A percentile compares a stretch with the other conserved stretches of the same genome.
Conservation (phyloP, 2,888 invertebrate species). For the Onthophagus sagittarius region DNA sequence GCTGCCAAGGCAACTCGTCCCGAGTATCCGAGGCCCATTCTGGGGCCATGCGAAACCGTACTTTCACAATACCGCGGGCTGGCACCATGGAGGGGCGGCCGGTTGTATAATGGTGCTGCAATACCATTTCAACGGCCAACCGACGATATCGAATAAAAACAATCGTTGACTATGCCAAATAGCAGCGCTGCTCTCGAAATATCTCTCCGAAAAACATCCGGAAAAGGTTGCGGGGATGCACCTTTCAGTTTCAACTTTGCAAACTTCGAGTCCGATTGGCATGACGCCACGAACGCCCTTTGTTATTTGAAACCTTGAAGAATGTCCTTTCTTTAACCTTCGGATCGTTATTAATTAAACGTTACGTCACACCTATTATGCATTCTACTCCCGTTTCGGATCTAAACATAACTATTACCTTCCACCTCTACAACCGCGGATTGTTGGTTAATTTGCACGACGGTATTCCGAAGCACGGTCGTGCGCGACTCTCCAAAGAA, state of each 20-base stretch:
- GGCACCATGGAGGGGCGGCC: slow-evolving; percentile 39
- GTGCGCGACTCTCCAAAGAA: neutral
- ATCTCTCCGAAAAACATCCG: slow-evolving; percentile 16
- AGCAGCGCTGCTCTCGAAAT: slow-evolving; percentile 11
- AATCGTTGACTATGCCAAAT: neutral
- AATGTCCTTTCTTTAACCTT: slow-evolving; percentile 38
- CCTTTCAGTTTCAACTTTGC: neutral
- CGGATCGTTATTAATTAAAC: slow-evolving; percentile 33
- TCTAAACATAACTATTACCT: slow-evolving; percentile 16
- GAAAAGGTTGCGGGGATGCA: neutral
- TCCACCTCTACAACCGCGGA: neutral
- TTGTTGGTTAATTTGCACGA: neutral
- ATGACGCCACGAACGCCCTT: slow-evolving; percentile 24
- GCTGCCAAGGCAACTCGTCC: slow-evolving; percentile 48
- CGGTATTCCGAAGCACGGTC: neutral
- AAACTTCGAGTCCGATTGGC: neutral
- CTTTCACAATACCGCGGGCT: slow-evolving; percentile 46
- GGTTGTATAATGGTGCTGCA: slow-evolving; percentile 49
- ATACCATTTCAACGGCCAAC: slow-evolving; percentile 36
- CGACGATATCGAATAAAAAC: neutral
- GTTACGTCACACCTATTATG: slow-evolving; percentile 24
- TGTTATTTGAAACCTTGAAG: slow-evolving; percentile 34
- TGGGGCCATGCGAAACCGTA: slow-evolving; percentile 44
- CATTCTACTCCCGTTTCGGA: slow-evolving; percentile 25
- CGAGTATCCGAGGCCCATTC: slow-evolving; percentile 42